Conservation (phyloP, 2,113 vertebrate genomes). For the Hemichromis elongatus region DNA sequence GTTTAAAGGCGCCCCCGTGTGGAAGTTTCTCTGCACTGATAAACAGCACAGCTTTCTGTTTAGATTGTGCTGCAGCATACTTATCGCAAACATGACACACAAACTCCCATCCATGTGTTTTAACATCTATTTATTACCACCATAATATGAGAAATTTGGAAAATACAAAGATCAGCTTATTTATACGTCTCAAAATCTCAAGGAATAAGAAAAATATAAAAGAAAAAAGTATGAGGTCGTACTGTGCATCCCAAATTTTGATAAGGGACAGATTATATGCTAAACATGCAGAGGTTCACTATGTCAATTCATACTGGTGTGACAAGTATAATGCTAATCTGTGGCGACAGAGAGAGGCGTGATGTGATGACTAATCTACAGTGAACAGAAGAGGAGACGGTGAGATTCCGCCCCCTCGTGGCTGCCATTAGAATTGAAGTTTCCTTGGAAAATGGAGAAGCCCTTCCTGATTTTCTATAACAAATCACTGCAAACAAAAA, state of each 20-base stretch:
- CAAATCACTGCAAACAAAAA: slow-evolving; percentile 19
- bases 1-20: not conserved
- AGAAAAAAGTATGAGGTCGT: slow-evolving; percentile 74
- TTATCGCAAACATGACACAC: not conserved
- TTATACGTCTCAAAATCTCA: slow-evolving; percentile 74
- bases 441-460: slow-evolving; percentile 31
- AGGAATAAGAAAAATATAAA: slow-evolving; percentile 76
- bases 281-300: slow-evolving; percentile 58
- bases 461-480: slow-evolving; percentile 38
- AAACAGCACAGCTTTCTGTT: not conserved
- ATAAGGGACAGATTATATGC: slow-evolving; percentile 55
- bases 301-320: slow-evolving; percentile 22
- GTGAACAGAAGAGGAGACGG: slow-evolving; percentile 29
- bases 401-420: slow-evolving; percentile 56
- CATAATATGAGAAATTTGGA: slow-evolving; percentile 81
- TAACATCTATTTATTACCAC: slow-evolving; percentile 82
- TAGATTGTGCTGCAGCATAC: not conserved
- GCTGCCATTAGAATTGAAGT: slow-evolving; percentile 43
- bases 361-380: slow-evolving; percentile 21
- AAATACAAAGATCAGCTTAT: slow-evolving; percentile 82
- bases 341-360: not conserved
- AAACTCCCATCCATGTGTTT: slow-evolving; percentile 24
- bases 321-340: slow-evolving; percentile 34
- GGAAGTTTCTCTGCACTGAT: not conserved
- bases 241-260: slow-evolving; percentile 66